Conservation (phyloP, 2,888 invertebrate species). For the Lottia gigantea region DNA sequence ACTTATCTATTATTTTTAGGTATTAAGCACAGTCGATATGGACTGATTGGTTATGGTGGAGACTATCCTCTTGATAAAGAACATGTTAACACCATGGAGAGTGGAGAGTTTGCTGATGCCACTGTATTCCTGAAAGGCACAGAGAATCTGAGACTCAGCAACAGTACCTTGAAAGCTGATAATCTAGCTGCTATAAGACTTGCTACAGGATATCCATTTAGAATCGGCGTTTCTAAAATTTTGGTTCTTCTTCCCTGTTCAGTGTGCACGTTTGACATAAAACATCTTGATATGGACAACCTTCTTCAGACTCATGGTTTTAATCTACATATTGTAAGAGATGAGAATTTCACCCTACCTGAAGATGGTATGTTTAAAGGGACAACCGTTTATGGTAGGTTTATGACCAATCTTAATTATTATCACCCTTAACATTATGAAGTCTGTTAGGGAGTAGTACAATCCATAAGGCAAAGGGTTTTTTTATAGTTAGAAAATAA, state of each 20-base stretch:
- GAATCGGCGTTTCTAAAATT: conserved; percentile 86
- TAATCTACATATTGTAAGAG: conserved; percentile 49
- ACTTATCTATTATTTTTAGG: conserved; percentile 37
- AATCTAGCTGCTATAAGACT: conserved; percentile 74
- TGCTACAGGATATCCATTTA: conserved; percentile 78
- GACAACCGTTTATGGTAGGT: conserved; percentile 74
- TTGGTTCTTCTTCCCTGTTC: conserved; percentile 79
- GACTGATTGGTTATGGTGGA: conserved; percentile 80
- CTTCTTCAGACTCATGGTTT: conserved; percentile 34
- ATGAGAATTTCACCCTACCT: conserved; percentile 35
- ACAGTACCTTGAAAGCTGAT: conserved; percentile 38
- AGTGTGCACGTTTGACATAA: conserved; percentile 74
- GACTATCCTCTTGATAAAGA: conserved; percentile 74
- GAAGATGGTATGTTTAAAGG: no score
- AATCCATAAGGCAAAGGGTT: no score
- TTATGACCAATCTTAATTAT: background rate
- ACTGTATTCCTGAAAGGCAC: conserved; percentile 48
- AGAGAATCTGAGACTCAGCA: conserved; percentile 42
- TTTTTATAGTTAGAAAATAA: no score
- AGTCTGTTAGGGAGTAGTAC: no score
- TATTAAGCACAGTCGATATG: conserved; percentile 75
- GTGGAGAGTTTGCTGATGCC: conserved; percentile 54
- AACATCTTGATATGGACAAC: conserved; percentile 17
- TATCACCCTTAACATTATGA: no score
- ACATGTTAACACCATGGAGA: conserved; percentile 75